Percentiles rank a stretch among this genome's conserved stretches.
Conservation (phyloP, 2,888 invertebrate species). For the Lathronympha strigana region DNA sequence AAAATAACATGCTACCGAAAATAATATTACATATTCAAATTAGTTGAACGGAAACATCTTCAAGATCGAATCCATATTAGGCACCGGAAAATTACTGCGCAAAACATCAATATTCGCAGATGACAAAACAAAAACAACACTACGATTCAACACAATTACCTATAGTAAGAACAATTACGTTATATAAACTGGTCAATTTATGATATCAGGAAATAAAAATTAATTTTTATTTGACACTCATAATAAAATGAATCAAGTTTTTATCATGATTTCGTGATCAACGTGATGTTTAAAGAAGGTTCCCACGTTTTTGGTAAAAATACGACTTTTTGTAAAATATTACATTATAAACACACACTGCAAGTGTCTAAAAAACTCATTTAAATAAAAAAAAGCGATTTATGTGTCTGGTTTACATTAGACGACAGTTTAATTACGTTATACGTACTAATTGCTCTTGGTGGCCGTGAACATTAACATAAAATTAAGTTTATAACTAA, state of each 20-base stretch:
- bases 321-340: too few relatives aligned
- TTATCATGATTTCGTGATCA: too few relatives aligned
- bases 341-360: too few relatives aligned
- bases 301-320: too few relatives aligned
- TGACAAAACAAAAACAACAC: neutral
- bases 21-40: neutral
- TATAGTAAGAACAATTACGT: too few relatives aligned
- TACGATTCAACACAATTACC: too few relatives aligned
- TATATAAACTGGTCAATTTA: too few relatives aligned
- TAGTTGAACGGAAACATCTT: slow-evolving; percentile 20
- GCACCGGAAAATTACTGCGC: slow-evolving; percentile 11
- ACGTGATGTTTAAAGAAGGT: too few relatives aligned
- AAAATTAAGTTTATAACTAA: neutral
- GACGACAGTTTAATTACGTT: slow-evolving; percentile 21
- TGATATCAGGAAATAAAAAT: too few relatives aligned
- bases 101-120: slow-evolving; percentile 10
- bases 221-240: too few relatives aligned
- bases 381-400: neutral
- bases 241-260: too few relatives aligned
- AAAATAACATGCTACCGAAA: neutral
- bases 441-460: slow-evolving; percentile 12
- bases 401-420: neutral
- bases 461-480: neutral
- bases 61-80: slow-evolving; percentile 8
- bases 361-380: neutral